These are phyloP conservation scores for Tetramorium simillimum DNA, from an alignment of 1,140 invertebrate species.

Conservation along the genomic window DNA sequence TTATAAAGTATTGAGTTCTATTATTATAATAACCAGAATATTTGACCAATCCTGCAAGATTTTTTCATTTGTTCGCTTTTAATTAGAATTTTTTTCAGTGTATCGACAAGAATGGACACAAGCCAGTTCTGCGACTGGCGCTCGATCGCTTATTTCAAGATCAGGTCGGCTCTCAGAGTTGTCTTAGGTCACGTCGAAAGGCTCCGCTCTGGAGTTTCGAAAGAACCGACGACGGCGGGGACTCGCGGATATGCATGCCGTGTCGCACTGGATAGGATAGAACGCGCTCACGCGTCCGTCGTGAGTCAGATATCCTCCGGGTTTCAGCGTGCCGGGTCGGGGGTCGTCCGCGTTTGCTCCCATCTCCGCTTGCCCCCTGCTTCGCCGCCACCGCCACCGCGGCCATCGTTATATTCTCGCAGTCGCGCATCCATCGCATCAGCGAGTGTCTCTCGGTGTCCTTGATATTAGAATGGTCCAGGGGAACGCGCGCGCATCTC, in stretches of 20 bases:
- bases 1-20: no score
- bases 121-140: not conserved
- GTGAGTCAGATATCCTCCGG: conserved; percentile 82
- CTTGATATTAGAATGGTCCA: conserved; percentile 84
- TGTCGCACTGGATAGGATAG: conserved; percentile 62
- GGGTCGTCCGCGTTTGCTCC: conserved; percentile 81
- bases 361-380: conserved; percentile 67
- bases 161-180: not conserved
- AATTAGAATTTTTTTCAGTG: no score
- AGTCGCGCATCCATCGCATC: conserved; percentile 72
- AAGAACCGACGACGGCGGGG: not conserved
- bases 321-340: conserved; percentile 82
- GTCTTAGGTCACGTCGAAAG: conserved; percentile 10
- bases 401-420: conserved; percentile 55
- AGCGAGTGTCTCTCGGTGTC: conserved; percentile 74
- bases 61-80: no score
- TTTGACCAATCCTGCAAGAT: no score
- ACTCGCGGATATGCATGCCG: conserved; percentile 55
- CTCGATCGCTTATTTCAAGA: not conserved
- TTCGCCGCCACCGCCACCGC: conserved; percentile 33
- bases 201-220: not conserved
- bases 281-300: conserved; percentile 75
- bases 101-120: no score
- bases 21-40: no score
- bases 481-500: conserved; percentile 73